A percentile compares a stretch with the other conserved stretches of the same genome.
phyloP scores from a whole-genome alignment of 2,113 vertebrate genomes.

The Tor tambroides region DNA sequence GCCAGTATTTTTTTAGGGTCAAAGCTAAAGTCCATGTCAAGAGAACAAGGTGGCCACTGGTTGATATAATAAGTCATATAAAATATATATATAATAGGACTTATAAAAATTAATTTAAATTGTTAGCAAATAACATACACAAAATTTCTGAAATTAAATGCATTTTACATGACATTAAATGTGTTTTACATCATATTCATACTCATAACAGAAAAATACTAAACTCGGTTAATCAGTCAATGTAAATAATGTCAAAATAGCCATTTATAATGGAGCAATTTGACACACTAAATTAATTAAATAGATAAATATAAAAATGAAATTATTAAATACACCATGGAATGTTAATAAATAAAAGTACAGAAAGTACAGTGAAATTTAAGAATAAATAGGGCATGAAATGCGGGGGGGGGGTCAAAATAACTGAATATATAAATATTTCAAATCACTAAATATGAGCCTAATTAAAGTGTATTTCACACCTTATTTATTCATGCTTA shows the following conservation, averaged over 20 bases:
- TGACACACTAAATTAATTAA: neutral
- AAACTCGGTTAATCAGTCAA: neutral
- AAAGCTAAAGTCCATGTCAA: neutral
- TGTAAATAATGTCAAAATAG: neutral
- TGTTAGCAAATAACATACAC: neutral
- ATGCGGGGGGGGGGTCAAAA: neutral
- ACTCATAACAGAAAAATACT: neutral
- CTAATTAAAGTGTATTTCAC: neutral
- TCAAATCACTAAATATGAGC: neutral
- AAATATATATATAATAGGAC: neutral
- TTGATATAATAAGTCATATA: neutral
- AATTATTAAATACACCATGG: neutral
- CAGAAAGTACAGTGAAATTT: neutral
- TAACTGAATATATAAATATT: neutral
- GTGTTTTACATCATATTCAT: neutral
- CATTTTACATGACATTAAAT: too few relatives aligned
- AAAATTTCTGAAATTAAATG: neutral
- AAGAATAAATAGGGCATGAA: neutral
- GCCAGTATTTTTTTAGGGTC: neutral
- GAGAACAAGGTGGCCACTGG: neutral
- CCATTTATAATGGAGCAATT: neutral
- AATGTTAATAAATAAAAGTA: neutral
- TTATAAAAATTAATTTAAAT: neutral
- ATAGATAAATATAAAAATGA: neutral
- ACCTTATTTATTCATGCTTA: neutral